A percentile compares a stretch with the other conserved stretches of the same genome.
Evolutionary conservation across 1,140 invertebrate genomes (phyloP).

Genomic region (Nomia melanderi): DNA sequence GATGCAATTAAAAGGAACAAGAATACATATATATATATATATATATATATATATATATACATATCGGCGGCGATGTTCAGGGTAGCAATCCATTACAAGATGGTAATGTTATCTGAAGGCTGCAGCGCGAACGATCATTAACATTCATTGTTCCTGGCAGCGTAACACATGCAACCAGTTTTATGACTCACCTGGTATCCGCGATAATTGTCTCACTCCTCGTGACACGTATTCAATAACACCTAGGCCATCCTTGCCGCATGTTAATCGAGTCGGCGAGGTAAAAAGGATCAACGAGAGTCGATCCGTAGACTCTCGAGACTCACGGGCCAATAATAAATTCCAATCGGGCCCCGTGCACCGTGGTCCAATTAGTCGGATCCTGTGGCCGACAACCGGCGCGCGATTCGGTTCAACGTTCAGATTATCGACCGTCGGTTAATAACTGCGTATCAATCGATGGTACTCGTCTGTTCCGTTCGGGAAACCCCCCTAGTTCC

Average conservation of each 20-base stretch:
- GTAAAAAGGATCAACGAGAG: background rate
- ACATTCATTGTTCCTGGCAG: background rate
- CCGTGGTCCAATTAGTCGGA: background rate
- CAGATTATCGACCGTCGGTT: conserved; percentile 2
- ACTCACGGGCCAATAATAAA: background rate
- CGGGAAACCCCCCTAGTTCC: too few relatives aligned
- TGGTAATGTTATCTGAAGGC: background rate
- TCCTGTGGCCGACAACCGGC: background rate
- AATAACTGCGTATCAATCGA: too few relatives aligned
- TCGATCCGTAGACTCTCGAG: background rate
- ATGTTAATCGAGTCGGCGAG: conserved; percentile 23
- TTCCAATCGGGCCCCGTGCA: background rate
- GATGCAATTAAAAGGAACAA: background rate
- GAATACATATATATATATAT: too few relatives aligned
- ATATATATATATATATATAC: too few relatives aligned
- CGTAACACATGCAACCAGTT: background rate
- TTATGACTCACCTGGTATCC: background rate
- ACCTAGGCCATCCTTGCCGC: background rate
- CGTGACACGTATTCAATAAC: background rate
- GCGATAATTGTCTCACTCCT: background rate
- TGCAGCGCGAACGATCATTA: background rate
- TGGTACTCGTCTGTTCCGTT: too few relatives aligned
- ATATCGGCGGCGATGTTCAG: background rate
- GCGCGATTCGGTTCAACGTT: conserved; percentile 9
- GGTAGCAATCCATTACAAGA: background rate